Evolutionary conservation across 2,113 vertebrate species (phyloP).

Genomic region (Hassar affinis): DNA sequence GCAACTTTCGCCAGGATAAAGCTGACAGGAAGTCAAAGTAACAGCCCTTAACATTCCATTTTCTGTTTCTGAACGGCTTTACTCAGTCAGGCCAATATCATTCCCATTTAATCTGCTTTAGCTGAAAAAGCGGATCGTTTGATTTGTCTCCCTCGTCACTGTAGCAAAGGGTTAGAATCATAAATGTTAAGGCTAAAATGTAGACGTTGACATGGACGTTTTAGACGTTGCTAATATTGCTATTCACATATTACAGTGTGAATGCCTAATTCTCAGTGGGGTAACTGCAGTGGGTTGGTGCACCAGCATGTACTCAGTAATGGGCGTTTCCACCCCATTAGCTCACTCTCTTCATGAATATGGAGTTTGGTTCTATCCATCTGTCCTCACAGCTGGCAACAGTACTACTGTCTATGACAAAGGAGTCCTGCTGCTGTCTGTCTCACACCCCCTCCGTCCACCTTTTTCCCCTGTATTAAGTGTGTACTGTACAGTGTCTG

Average conservation of each 20-base stretch:
- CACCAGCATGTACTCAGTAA: conserved; percentile 10
- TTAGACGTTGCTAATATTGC: background rate
- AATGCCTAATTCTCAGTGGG: background rate
- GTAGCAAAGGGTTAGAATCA: background rate
- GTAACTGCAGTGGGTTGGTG: conserved; percentile 3
- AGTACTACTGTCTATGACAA: conserved; percentile 24
- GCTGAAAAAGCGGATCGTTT: background rate
- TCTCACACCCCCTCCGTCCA: conserved; percentile 9
- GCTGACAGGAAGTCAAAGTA: background rate
- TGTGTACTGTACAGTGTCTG: background rate
- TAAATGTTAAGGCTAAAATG: background rate
- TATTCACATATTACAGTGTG: background rate
- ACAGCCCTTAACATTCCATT: background rate
- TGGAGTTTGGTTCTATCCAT: conserved; percentile 40
- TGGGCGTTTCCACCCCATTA: conserved; percentile 12
- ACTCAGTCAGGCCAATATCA: background rate
- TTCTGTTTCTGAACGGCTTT: background rate
- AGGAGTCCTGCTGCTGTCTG: conserved; percentile 37
- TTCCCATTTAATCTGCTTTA: background rate
- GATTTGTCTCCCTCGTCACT: background rate
- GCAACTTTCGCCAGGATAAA: background rate
- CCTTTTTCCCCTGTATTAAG: conserved; percentile 35
- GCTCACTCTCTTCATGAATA: conserved; percentile 45
- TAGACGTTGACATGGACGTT: background rate
- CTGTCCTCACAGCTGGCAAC: conserved; percentile 40